Evolutionary conservation across 2,888 invertebrate species (phyloP).

Genomic region (Flabesymbios commensalis): DNA sequence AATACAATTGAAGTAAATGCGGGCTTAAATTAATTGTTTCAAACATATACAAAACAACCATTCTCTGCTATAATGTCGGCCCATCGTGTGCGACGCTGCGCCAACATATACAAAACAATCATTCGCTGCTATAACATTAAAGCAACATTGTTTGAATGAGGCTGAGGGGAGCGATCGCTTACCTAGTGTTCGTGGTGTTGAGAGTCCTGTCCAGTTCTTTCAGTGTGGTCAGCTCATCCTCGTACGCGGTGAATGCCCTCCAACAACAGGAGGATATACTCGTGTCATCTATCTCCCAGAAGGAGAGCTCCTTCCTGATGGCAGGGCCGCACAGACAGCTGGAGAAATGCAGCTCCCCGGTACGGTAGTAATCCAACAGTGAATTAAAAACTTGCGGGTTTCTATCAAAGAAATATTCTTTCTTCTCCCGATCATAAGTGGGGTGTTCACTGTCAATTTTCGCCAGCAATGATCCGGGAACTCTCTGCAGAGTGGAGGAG

Average conservation of each 20-base stretch:
- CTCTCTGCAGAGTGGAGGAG: background rate
- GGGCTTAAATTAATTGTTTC: no score
- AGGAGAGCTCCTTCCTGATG: conserved; percentile 37
- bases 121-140: no score
- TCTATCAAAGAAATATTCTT: conserved; percentile 2
- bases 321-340: conserved; percentile 33
- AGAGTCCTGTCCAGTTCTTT: background rate
- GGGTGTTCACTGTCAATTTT: background rate
- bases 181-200: no score
- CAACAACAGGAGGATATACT: conserved; percentile 40
- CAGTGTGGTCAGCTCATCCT: background rate
- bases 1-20: no score
- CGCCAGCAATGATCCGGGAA: conserved; percentile 1
- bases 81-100: no score
- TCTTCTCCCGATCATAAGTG: background rate
- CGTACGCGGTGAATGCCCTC: background rate
- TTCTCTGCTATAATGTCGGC: no score
- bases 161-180: no score
- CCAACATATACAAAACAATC: no score
- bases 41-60: no score
- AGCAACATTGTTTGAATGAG: no score
- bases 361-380: conserved; percentile 3
- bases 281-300: conserved; percentile 38
- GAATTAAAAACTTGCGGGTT: background rate
- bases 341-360: conserved; percentile 39